These are phyloP conservation scores for Heliconius charithonia DNA, from an alignment of 2,888 invertebrate genomes.

Conservation along the genomic window DNA sequence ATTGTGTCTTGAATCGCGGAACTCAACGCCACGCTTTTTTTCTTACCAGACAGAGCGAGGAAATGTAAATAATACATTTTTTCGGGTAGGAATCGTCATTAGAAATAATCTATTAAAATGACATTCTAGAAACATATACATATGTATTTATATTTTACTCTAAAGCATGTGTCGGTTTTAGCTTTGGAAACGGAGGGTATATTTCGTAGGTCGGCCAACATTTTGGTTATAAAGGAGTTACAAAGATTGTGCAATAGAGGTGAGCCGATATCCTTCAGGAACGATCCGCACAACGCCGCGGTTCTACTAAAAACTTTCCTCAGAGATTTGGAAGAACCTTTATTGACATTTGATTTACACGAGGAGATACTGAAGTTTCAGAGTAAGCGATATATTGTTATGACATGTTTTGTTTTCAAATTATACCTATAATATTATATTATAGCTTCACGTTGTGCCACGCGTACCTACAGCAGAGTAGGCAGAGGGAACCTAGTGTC, in stretches of 20 bases:
- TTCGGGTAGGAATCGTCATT: too few relatives aligned
- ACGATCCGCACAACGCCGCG: conserved; percentile 95
- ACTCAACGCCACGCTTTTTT: too few relatives aligned
- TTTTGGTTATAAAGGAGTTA: conserved; percentile 91
- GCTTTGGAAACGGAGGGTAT: conserved; percentile 98
- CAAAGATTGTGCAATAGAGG: conserved; percentile 95
- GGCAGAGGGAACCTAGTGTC: background rate
- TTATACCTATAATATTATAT: background rate
- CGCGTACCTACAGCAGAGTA: background rate
- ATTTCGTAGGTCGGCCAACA: conserved; percentile 96
- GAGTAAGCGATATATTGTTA: conserved; percentile 82
- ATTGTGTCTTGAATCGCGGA: too few relatives aligned
- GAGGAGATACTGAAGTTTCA: conserved; percentile 96
- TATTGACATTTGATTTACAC: conserved; percentile 96
- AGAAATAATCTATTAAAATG: too few relatives aligned
- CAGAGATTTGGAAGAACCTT: conserved; percentile 94
- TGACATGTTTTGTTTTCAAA: background rate
- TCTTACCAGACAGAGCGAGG: too few relatives aligned
- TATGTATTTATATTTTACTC: background rate
- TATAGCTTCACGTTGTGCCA: background rate
- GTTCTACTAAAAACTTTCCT: conserved; percentile 97
- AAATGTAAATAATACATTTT: too few relatives aligned
- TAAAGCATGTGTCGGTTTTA: conserved; percentile 57
- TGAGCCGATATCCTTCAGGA: conserved; percentile 89
- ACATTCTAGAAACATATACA: background rate